These are phyloP conservation scores for Cebuella pygmaea DNA, from an alignment of 2,797 vertebrate genomes.

Conservation along the genomic window DNA sequence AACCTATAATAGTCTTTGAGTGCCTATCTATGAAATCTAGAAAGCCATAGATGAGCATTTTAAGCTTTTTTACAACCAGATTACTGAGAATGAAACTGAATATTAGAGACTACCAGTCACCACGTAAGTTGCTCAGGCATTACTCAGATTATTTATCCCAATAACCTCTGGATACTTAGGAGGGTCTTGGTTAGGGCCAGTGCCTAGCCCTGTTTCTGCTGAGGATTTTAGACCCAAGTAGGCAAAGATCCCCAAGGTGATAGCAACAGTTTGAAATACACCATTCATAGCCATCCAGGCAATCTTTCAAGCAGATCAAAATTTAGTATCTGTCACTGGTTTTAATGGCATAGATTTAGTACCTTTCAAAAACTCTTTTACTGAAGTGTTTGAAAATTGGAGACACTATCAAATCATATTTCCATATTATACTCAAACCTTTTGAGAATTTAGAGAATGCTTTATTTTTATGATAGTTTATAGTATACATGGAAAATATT, in stretches of 20 bases:
- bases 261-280: not conserved
- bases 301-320: slow-evolving; percentile 21
- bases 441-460: not conserved
- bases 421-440: not conserved
- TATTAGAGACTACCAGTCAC: not conserved
- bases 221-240: not conserved
- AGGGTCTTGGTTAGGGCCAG: not conserved
- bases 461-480: not conserved
- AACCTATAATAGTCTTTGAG: not conserved
- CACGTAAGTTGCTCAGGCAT: not conserved
- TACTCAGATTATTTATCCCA: not conserved
- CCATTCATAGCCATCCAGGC: not conserved
- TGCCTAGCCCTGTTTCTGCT: not conserved
- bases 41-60: not conserved
- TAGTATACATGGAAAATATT: not conserved
- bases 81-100: not conserved
- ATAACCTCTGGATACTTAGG: not conserved
- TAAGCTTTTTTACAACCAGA: not conserved
- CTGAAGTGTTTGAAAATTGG: not conserved
- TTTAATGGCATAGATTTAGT: slow-evolving; percentile 7
- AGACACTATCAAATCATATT: slow-evolving; percentile 2
- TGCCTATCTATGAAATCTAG: not conserved
- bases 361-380: slow-evolving; percentile 20
- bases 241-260: not conserved
- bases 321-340: not conserved